Evolutionary conservation across 2,888 invertebrate genomes (phyloP).

Genomic region (Coleophora deauratella): DNA sequence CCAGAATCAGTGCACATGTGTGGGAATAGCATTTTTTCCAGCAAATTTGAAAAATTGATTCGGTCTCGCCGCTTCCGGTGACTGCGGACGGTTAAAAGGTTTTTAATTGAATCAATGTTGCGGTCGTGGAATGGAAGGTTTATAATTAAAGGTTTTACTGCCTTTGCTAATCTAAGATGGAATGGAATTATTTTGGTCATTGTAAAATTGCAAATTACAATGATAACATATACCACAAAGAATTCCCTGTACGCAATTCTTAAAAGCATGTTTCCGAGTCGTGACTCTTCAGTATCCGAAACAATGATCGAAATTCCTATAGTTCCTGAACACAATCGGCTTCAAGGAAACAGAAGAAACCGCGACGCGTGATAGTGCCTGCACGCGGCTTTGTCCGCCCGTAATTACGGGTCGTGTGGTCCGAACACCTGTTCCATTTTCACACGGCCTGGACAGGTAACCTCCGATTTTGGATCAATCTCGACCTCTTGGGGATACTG

Average conservation of each 20-base stretch:
- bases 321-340: constrained; percentile 3
- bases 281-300: neutral
- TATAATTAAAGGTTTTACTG: no score
- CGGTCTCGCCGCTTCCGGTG: constrained; percentile 22
- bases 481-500: constrained; percentile 45
- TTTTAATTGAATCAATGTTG: no score
- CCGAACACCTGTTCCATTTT: constrained; percentile 62
- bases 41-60: constrained; percentile 31
- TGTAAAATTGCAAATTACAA: no score
- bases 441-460: constrained; percentile 63
- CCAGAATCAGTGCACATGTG: constrained; percentile 61
- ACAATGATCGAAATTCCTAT: no score
- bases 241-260: neutral
- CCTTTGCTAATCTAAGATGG: no score
- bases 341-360: constrained; percentile 17
- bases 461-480: constrained; percentile 34
- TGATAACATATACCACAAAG: no score
- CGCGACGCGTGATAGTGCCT: constrained; percentile 1
- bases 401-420: constrained; percentile 25
- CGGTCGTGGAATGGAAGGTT: no score
- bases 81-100: no score
- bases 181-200: no score
- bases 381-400: no score
- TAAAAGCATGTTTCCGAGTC: neutral
- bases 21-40: constrained; percentile 39